Evolutionary conservation across 2,113 vertebrate genomes (phyloP).

Genomic region (Ardeotis arabs): DNA sequence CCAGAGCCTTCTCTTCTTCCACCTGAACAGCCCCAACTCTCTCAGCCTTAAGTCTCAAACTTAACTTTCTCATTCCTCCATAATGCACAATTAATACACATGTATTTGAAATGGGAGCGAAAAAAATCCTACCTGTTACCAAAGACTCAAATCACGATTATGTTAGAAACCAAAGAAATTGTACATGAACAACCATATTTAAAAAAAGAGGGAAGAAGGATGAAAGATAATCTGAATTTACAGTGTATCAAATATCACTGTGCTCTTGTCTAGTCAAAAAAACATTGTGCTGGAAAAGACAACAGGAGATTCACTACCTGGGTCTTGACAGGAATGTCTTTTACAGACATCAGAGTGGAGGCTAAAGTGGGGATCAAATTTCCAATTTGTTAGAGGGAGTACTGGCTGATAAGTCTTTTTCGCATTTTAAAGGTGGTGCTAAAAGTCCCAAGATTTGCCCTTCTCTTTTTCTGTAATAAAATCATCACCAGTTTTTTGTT

Average conservation of each 20-base stretch:
- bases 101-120: neutral
- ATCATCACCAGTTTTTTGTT: slow-evolving; percentile 2
- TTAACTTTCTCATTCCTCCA: neutral
- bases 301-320: neutral
- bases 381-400: slow-evolving; percentile 36
- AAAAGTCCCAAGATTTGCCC: slow-evolving; percentile 39
- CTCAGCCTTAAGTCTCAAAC: no score
- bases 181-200: neutral
- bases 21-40: no score
- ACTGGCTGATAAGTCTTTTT: slow-evolving; percentile 25
- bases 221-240: neutral
- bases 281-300: neutral
- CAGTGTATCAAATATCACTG: neutral
- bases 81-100: neutral
- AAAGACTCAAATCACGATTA: neutral
- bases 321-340: slow-evolving; percentile 20
- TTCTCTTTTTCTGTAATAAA: slow-evolving; percentile 13
- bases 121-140: neutral
- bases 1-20: no score
- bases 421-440: slow-evolving; percentile 50
- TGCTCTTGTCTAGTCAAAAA: neutral
- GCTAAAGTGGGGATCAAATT: slow-evolving; percentile 42
- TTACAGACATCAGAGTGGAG: neutral
- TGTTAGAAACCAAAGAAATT: neutral
- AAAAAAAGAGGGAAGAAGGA: fast-evolving